Base-by-base conservation (phyloP, 2,888 invertebrate species). In the Caenorhabditis doughertyi region DNA sequence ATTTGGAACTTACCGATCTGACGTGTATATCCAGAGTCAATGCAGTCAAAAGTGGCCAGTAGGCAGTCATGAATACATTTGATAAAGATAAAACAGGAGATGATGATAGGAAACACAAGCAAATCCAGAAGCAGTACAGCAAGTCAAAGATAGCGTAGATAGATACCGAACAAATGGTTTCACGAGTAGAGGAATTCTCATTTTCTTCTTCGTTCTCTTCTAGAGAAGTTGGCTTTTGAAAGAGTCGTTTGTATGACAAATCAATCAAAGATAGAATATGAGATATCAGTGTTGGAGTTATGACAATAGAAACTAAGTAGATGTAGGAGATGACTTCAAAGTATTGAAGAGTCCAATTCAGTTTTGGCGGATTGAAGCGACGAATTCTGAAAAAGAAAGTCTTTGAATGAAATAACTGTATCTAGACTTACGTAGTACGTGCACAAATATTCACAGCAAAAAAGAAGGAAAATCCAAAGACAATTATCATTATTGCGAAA, bases 401-500 rank as follows among this genome's bases (percentile, higher is more conserved):
- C n/a, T n/a, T 39, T 39, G 39, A 2, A 4, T 39, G 7, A 29
- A n/a, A n/a, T n/a, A 32, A n/a, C 32, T 0, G 18, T 29, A 32
- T 27, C n/a, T 11, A 9, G 13, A 32, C 49, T 67, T n/a, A 76
- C 76, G 67, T 76, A n/a, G 76, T 76, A 21, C 58, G 67, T n/a
- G 51, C 76, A 51, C 76, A 76, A 44, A 76, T 76, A 25, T 68
- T 67, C 11, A 76, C 51, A 1, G 76, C 16, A 11, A 76, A 76
- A 42, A 60, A 76, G 27, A 76, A 60, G 0, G 76, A 76, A n/a
- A 39, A 39, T 23, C 58, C 25, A 13, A 60, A 60, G 0, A 21
- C 18, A 7, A 56, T 9, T 3, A 42, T 9, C 18, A 76, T 68
- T 2, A 53, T 25, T 1, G 23, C 18, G 16, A 51, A 49, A n/a